These are phyloP conservation scores for Apis mellifera DNA, from an alignment of 1,140 invertebrate genomes.

Conservation along the genomic window Amel_HAv3.1 CM009936.2:2896001-2896500, in stretches of 20 bases:
- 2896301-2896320: slow-evolving; percentile 6
- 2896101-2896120: background rate
- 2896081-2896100: background rate
- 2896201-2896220: background rate
- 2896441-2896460: background rate
- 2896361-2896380: slow-evolving; percentile 10
- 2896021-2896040: no score
- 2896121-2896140: background rate
- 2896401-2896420: background rate
- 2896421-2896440: background rate
- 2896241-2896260: slow-evolving; percentile 31
- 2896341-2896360: slow-evolving; percentile 16
- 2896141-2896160: background rate
- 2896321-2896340: slow-evolving; percentile 35
- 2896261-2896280: background rate
- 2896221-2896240: slow-evolving; percentile 12
- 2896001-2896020: no score
- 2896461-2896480: no score
- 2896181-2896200: background rate
- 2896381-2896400: slow-evolving; percentile 53
- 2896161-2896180: no score
- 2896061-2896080: background rate
- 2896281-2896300: slow-evolving; percentile 1
- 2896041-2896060: no score
- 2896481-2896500: background rate